Evolutionary conservation across 1,140 invertebrate genomes (phyloP), one percentile per base, ranked within the genome.

Genomic region (Musca domestica): DNA sequence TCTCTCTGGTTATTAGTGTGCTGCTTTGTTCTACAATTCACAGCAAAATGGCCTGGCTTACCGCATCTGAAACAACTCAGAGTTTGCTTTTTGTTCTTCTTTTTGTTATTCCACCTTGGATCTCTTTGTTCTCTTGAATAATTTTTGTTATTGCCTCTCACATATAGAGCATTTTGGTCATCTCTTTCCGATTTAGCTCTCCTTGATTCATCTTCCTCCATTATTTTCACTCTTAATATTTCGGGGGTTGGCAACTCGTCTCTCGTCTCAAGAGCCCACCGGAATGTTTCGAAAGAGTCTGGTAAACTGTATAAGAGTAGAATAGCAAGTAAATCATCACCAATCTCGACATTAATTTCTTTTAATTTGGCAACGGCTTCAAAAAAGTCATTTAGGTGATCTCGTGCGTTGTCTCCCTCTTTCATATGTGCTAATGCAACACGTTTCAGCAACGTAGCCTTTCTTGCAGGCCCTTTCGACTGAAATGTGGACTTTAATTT

Each of bases 221-320:
- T 19, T 17, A 75, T 71, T 66, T 76, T 76, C 9, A 77, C 67
- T 17, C 67, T 71, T 12, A 75, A 66, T 2, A 34, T 23, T n/a
- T 77, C 74, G 15, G 70, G 67, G 12, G 64, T 25, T 34, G 75
- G 75, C 23, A 75, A 67, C 17, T 73, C 70, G 48, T 74, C 69
- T 66, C 71, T 67, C 12, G 71, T 70, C 47, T 75, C 72, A 1
- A 74, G 68, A 23, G 72, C 69, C 64, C 71, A 72, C 17, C 72
- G 52, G 52, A 76, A 77, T 63, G 74, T 74, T 30, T 30, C 27
- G 9, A 30, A 30, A 30, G n/a, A n/a, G 27, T 30, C 27, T 3
- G 27, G 27, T 9, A 30, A 30, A 9, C 27, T 30, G 9, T 30
- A 30, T 30, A 30, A 30, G 27, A 30, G 27, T 30, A 30, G 9